Conservation (phyloP, 1,140 invertebrate species). For the Asobara japonica region DNA sequence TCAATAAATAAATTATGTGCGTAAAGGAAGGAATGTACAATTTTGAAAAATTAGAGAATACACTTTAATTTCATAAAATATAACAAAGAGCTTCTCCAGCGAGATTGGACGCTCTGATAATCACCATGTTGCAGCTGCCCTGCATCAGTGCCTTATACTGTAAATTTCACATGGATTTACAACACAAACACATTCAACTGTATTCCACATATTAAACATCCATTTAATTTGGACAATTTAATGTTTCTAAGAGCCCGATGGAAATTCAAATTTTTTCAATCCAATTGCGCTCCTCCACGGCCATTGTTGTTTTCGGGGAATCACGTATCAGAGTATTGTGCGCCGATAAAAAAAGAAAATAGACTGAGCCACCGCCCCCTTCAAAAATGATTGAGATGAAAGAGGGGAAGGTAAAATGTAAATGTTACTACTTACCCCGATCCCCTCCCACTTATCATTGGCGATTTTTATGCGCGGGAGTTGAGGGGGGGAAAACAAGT, state of each 20-base stretch:
- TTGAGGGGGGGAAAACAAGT: constrained; percentile 28
- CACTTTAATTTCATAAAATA: no score
- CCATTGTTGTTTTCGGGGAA: constrained; percentile 52
- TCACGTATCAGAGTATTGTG: constrained; percentile 17
- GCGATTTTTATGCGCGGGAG: neutral
- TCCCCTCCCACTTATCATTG: constrained; percentile 8
- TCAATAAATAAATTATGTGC: no score
- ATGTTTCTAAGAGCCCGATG: constrained; percentile 12
- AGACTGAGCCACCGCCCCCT: constrained; percentile 58
- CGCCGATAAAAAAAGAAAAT: constrained; percentile 45
- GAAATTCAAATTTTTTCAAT: neutral
- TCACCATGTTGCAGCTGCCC: constrained; percentile 21
- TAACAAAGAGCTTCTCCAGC: no score
- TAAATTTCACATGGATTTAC: neutral
- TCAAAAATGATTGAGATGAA: constrained; percentile 38
- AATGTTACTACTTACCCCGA: constrained; percentile 32
- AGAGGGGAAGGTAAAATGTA: constrained; percentile 34
- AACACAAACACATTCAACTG: neutral
- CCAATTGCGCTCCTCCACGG: constrained; percentile 33
- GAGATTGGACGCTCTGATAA: constrained; percentile 15
- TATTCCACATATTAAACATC: neutral
- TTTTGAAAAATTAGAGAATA: no score
- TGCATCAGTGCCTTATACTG: neutral
- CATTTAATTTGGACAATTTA: neutral
- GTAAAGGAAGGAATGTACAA: no score